These are phyloP conservation scores for Siphlonurus alternatus DNA, from an alignment of 2,888 invertebrate genomes.

Conservation along the genomic window DNA sequence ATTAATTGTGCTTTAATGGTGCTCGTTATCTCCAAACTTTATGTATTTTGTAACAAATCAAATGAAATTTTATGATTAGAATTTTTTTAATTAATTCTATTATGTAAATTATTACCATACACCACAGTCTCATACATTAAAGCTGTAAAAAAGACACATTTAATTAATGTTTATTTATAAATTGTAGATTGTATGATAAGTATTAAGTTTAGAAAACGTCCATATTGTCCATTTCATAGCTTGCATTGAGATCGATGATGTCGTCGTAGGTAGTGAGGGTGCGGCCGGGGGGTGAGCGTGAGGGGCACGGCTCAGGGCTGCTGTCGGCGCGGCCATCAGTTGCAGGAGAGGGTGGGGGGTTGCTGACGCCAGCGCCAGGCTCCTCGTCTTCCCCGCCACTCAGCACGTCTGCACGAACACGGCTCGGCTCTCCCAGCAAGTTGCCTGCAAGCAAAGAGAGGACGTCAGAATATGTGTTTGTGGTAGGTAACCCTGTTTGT, in stretches of 20 bases:
- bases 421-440: conserved; percentile 42
- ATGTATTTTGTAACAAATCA: too few species aligned
- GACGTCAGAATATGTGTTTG: conserved; percentile 9
- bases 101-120: too few species aligned
- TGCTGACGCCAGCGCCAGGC: conserved; percentile 32
- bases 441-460: conserved; percentile 24
- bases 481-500: background rate
- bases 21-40: too few species aligned
- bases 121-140: too few species aligned
- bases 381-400: conserved; percentile 27
- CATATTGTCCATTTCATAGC: conserved; percentile 1
- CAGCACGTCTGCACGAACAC: conserved; percentile 36
- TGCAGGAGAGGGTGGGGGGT: conserved; percentile 69
- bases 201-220: background rate
- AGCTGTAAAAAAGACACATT: too few species aligned
- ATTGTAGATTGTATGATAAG: too few species aligned
- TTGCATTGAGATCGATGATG: background rate
- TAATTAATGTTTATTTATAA: too few species aligned
- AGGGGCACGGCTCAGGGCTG: conserved; percentile 22
- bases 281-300: background rate
- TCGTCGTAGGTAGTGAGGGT: background rate
- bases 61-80: too few species aligned
- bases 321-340: conserved; percentile 49
- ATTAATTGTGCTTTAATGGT: too few species aligned
- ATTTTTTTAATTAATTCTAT: too few species aligned